Evolutionary conservation across 2,888 invertebrate species (phyloP).

Genomic region (Trichopria drosophilae): DNA sequence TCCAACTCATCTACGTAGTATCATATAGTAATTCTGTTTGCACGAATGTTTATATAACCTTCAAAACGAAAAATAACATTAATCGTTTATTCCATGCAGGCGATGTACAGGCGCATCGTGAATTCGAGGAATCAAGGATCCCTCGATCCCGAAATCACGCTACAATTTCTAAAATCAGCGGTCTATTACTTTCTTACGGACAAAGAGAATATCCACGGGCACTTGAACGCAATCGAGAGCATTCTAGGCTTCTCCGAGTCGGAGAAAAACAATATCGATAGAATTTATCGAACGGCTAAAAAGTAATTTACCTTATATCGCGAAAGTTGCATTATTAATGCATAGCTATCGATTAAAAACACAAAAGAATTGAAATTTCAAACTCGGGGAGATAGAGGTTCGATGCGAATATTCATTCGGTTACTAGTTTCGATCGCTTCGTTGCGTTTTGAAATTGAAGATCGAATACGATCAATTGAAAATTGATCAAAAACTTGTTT

Average conservation of each 20-base stretch:
- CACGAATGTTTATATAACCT: too few species aligned
- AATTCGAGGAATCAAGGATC: constrained; percentile 75
- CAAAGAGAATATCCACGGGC: constrained; percentile 84
- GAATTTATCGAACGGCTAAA: constrained; percentile 54
- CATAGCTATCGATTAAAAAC: constrained; percentile 22
- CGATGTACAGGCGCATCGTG: constrained; percentile 81
- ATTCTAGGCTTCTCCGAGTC: constrained; percentile 84
- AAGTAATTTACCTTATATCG: constrained; percentile 41
- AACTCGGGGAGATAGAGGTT: too few species aligned
- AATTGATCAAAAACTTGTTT: too few species aligned
- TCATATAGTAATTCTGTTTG: too few species aligned
- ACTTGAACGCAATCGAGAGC: constrained; percentile 87
- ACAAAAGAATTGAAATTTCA: too few species aligned
- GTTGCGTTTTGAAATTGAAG: too few species aligned
- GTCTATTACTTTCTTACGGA: constrained; percentile 91
- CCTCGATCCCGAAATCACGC: constrained; percentile 87
- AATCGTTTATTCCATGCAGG: too few species aligned
- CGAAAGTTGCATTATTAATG: constrained; percentile 16
- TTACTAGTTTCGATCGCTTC: too few species aligned
- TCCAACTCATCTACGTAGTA: too few species aligned
- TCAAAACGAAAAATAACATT: constrained; percentile 4
- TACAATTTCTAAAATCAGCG: constrained; percentile 91
- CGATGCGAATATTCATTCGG: too few species aligned
- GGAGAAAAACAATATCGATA: constrained; percentile 79
- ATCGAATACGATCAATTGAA: too few species aligned